phyloP scores from a whole-genome alignment of 2,113 vertebrate species.

The Orycteropus afer region DNA sequence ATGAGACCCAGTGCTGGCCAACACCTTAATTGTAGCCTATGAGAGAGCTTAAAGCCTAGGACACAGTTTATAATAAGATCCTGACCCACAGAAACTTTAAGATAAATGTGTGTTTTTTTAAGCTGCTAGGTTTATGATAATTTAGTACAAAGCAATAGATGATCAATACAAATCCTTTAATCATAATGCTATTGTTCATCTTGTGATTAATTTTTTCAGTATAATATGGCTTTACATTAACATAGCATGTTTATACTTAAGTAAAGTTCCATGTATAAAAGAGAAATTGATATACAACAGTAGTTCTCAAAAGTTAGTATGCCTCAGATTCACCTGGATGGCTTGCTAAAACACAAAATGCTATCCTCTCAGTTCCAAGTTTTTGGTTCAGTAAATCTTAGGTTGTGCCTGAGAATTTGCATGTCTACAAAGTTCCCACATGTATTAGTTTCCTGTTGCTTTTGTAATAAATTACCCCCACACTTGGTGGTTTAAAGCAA shows the following conservation, averaged over 20 bases:
- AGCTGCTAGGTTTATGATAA: not conserved
- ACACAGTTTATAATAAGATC: not conserved
- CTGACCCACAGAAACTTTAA: not conserved
- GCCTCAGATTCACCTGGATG: not conserved
- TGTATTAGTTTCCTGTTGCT: not conserved
- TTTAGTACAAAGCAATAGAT: not conserved
- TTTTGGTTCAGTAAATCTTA: not conserved
- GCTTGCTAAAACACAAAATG: not conserved
- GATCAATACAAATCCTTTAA: not conserved
- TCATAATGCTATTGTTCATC: not conserved
- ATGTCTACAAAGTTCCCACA: not conserved
- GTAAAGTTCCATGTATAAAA: not conserved
- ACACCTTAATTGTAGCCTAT: not conserved
- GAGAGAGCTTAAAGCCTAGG: not conserved
- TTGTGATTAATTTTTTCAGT: not conserved
- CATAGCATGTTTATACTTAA: not conserved
- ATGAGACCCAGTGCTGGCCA: not conserved
- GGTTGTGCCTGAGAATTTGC: not conserved
- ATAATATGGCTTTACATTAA: not conserved
- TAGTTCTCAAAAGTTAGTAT: not conserved
- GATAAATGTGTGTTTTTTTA: not conserved
- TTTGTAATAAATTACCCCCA: not conserved
- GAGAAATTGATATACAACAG: not conserved
- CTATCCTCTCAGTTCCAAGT: accelerated
- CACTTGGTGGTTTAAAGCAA: not conserved